These are phyloP conservation scores for Malthinus flaveolus DNA, from an alignment of 2,888 invertebrate genomes.

Conservation along the genomic window DNA sequence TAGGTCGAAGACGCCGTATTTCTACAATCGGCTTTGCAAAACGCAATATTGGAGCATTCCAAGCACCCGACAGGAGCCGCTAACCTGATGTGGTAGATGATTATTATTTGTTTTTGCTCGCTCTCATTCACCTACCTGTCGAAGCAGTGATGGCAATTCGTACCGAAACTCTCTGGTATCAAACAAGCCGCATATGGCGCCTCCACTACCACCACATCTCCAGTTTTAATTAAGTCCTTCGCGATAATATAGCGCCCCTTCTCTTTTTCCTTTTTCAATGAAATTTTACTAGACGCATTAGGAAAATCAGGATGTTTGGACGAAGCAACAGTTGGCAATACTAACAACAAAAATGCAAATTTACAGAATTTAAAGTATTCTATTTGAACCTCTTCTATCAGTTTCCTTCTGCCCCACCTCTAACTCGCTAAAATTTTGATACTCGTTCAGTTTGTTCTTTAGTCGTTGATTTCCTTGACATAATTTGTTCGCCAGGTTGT, in stretches of 20 bases:
- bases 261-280: constrained; percentile 61
- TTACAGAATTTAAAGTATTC: not conserved
- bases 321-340: constrained; percentile 26
- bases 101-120: not conserved
- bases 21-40: constrained; percentile 70
- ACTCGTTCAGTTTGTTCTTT: constrained; percentile 40
- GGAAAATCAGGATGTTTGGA: constrained; percentile 48
- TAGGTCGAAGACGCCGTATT: constrained; percentile 67
- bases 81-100: constrained; percentile 54
- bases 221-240: constrained; percentile 63
- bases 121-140: constrained; percentile 58
- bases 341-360: constrained; percentile 10
- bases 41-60: constrained; percentile 75
- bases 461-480: no score
- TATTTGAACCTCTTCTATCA: constrained; percentile 26
- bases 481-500: constrained; percentile 65
- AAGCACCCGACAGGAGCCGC: constrained; percentile 71
- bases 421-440: no score
- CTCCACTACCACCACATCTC: constrained; percentile 74
- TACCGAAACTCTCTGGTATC: constrained; percentile 72
- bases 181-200: constrained; percentile 74
- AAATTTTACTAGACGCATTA: constrained; percentile 63
- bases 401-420: not conserved
- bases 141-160: constrained; percentile 82
- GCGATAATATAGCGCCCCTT: constrained; percentile 75